Evolutionary conservation across 2,888 invertebrate species (phyloP).

Genomic region (Latrodectus elegans): DNA sequence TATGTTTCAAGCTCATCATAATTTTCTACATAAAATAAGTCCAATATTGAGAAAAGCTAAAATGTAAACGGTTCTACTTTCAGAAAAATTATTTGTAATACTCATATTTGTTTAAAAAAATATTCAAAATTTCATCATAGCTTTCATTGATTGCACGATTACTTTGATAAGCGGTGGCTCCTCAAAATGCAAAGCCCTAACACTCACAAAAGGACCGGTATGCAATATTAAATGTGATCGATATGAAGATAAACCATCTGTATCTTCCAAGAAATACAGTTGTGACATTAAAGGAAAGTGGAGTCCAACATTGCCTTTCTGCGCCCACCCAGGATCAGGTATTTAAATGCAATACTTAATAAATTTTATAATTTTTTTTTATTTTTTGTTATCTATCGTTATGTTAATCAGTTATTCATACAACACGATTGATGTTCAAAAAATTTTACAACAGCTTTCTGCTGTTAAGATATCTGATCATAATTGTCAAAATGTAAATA

Average conservation of each 20-base stretch:
- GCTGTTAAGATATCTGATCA: too few species aligned
- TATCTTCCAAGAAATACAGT: neutral
- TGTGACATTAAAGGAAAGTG: conserved; percentile 37
- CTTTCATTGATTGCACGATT: conserved; percentile 42
- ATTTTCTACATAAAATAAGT: too few species aligned
- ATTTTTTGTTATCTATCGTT: too few species aligned
- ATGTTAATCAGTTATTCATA: too few species aligned
- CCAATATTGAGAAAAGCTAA: too few species aligned
- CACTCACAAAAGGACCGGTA: neutral
- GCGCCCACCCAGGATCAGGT: conserved; percentile 50
- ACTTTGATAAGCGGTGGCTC: conserved; percentile 32
- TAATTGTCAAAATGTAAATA: too few species aligned
- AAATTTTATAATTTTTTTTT: too few species aligned
- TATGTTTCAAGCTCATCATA: too few species aligned
- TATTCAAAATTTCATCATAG: conserved; percentile 7
- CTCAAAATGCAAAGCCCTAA: conserved; percentile 3
- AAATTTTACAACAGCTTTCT: too few species aligned
- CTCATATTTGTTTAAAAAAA: neutral
- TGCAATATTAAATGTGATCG: conserved; percentile 21
- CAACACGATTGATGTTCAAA: too few species aligned
- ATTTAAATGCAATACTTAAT: neutral
- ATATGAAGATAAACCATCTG: conserved; percentile 32
- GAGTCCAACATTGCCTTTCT: conserved; percentile 39
- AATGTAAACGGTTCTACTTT: too few species aligned
- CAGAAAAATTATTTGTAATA: neutral